These are phyloP conservation scores for Hydrotaea cyrtoneurina DNA, from an alignment of 2,888 invertebrate genomes.

Conservation along the genomic window DNA sequence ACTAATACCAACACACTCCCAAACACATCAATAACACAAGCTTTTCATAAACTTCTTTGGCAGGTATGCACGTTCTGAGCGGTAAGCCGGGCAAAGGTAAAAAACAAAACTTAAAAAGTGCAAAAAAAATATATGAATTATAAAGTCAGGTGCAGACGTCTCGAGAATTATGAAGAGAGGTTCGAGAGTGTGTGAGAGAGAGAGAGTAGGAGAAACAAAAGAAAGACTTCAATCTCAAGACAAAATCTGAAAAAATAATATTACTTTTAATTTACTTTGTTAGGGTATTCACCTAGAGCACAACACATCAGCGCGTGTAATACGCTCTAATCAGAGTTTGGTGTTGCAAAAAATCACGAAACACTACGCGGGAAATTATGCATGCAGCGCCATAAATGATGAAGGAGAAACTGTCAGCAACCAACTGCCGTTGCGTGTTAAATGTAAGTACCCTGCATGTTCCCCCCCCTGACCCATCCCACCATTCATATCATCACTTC, in stretches of 20 bases:
- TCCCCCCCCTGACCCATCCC: too few relatives aligned
- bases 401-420: slow-evolving; percentile 94
- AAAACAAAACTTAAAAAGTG: slow-evolving; percentile 29
- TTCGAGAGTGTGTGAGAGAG: too few relatives aligned
- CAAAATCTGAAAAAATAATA: slow-evolving; percentile 30
- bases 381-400: slow-evolving; percentile 93
- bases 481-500: background rate
- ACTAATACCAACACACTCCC: background rate
- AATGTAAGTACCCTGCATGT: slow-evolving; percentile 87
- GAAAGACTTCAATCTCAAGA: too few relatives aligned
- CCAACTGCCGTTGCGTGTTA: slow-evolving; percentile 90
- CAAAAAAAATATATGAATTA: slow-evolving; percentile 4
- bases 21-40: too few relatives aligned
- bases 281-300: slow-evolving; percentile 91
- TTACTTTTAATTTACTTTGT: slow-evolving; percentile 73
- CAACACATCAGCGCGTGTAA: slow-evolving; percentile 92
- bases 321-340: slow-evolving; percentile 94
- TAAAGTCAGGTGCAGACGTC: background rate
- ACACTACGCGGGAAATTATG: slow-evolving; percentile 92
- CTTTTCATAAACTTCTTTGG: background rate
- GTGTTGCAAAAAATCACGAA: slow-evolving; percentile 94
- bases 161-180: background rate
- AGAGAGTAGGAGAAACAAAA: too few relatives aligned
- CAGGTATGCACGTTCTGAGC: too few relatives aligned
- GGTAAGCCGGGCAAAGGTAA: background rate